Evolutionary conservation across 2,888 invertebrate genomes (phyloP).

Genomic region (Exocentrus adspersus): DNA sequence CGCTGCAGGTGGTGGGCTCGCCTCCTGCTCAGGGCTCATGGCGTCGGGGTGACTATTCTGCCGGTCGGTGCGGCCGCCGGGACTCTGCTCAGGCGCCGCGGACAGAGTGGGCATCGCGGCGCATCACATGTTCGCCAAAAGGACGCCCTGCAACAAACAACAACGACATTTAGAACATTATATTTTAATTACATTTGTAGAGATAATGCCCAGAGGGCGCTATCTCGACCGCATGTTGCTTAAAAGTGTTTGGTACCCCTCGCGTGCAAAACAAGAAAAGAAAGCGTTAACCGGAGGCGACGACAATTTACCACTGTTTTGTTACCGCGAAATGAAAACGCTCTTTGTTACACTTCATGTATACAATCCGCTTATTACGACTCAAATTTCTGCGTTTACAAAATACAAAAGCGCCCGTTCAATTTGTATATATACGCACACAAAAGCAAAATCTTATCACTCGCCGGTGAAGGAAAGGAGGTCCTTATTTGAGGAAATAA

Average conservation of each 20-base stretch:
- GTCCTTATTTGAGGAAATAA: slow-evolving; percentile 11
- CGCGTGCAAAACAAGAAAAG: slow-evolving; percentile 20
- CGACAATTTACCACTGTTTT: slow-evolving; percentile 22
- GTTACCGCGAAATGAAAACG: slow-evolving; percentile 17
- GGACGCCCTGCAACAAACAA: slow-evolving; percentile 62
- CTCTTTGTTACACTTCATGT: slow-evolving; percentile 21
- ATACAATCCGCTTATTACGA: slow-evolving; percentile 19
- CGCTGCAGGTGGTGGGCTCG: slow-evolving; percentile 73
- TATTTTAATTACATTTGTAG: background rate
- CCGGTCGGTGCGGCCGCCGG: slow-evolving; percentile 63
- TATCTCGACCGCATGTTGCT: slow-evolving; percentile 1
- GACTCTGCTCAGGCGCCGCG: slow-evolving; percentile 65
- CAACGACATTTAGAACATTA: background rate
- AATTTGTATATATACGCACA: slow-evolving; percentile 5
- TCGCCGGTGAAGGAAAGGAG: background rate
- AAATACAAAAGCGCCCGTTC: slow-evolving; percentile 20
- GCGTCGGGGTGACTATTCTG: slow-evolving; percentile 64
- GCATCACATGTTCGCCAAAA: slow-evolving; percentile 65
- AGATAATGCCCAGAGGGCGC: background rate
- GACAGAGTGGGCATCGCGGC: slow-evolving; percentile 66
- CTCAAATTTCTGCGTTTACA: slow-evolving; percentile 8
- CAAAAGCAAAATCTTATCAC: slow-evolving; percentile 22
- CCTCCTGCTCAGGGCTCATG: slow-evolving; percentile 76
- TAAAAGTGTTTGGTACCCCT: slow-evolving; percentile 13
- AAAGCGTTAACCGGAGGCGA: slow-evolving; percentile 24